Conservation (phyloP, 2,888 invertebrate species). For the Amiota minor region DNA sequence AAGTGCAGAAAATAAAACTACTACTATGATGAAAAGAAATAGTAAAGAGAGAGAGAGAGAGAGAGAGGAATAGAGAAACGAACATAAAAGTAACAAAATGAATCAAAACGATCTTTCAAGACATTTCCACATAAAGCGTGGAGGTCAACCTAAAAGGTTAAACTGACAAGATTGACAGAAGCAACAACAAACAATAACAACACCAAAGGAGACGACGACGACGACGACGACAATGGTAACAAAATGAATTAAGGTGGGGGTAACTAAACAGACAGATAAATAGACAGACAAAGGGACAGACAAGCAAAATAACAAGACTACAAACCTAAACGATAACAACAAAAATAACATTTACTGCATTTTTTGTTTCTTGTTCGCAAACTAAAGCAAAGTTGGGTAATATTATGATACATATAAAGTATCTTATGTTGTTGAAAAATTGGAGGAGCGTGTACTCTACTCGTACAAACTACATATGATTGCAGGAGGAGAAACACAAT, state of each 20-base stretch:
- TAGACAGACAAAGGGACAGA: neutral
- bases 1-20: constrained; percentile 21
- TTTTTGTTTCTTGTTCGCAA: too few species aligned
- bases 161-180: constrained; percentile 64
- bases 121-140: constrained; percentile 40
- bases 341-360: too few species aligned
- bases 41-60: constrained; percentile 12
- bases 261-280: neutral
- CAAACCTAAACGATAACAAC: neutral
- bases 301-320: neutral
- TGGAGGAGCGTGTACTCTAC: too few species aligned
- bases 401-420: too few species aligned
- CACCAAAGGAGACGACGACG: neutral
- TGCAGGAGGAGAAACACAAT: too few species aligned
- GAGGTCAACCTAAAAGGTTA: constrained; percentile 62
- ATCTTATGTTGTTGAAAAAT: too few species aligned
- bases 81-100: constrained; percentile 34
- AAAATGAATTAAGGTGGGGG: neutral
- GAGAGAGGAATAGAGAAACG: constrained; percentile 31
- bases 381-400: too few species aligned
- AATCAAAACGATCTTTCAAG: constrained; percentile 13
- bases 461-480: too few species aligned
- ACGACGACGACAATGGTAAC: neutral
- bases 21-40: constrained; percentile 1
- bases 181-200: constrained; percentile 38